phyloP scores from a whole-genome alignment of 2,888 invertebrate species.

The Parnassius smintheus region DNA sequence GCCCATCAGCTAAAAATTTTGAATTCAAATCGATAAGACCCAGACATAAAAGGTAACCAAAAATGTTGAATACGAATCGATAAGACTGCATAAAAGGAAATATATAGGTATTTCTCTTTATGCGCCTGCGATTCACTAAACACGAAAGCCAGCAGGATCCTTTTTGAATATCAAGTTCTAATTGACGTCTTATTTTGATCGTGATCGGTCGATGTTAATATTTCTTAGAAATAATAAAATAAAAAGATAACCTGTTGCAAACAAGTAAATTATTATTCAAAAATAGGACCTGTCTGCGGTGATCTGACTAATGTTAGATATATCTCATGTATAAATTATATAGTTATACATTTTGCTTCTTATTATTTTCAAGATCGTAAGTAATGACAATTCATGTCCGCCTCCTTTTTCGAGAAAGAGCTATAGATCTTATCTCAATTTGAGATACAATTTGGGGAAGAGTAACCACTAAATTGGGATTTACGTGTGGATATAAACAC shows the following conservation, averaged over 20 bases:
- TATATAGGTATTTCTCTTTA: not conserved
- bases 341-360: too few relatives aligned
- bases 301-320: too few relatives aligned
- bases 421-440: too few relatives aligned
- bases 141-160: slow-evolving; percentile 14
- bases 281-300: too few relatives aligned
- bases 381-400: not conserved
- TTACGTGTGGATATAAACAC: too few relatives aligned
- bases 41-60: not conserved
- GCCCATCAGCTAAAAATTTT: slow-evolving; percentile 3
- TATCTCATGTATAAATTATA: too few relatives aligned
- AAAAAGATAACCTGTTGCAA: not conserved
- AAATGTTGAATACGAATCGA: slow-evolving; percentile 15
- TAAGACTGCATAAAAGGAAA: slow-evolving; percentile 6
- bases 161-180: slow-evolving; percentile 9
- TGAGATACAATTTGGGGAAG: too few relatives aligned
- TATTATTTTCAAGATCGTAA: not conserved
- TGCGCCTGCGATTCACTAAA: not conserved
- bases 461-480: too few relatives aligned
- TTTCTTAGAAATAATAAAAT: slow-evolving; percentile 11
- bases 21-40: not conserved
- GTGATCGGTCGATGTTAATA: slow-evolving; percentile 18
- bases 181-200: slow-evolving; percentile 13
- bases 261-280: not conserved
- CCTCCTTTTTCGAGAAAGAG: too few relatives aligned